Evolutionary conservation across 1,140 invertebrate species (phyloP).

Genomic region (Streblospio benedicti): DNA sequence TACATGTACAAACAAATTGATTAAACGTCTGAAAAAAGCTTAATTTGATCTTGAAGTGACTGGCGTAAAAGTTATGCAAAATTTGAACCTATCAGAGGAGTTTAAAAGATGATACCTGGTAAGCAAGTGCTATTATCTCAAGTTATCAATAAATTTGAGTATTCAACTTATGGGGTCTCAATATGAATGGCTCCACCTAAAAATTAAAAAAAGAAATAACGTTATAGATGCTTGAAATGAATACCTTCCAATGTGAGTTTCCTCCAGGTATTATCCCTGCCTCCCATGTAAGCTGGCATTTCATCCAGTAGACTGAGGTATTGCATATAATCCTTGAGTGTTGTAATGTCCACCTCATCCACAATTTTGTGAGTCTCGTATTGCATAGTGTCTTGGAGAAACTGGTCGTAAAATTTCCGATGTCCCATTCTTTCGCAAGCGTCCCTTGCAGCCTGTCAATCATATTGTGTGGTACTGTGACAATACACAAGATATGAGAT

Average conservation of each 20-base stretch:
- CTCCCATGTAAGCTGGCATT: slow-evolving; percentile 38
- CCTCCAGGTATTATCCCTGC: slow-evolving; percentile 44
- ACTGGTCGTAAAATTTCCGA: slow-evolving; percentile 41
- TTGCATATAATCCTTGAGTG: slow-evolving; percentile 49
- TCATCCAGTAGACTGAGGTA: slow-evolving; percentile 43
- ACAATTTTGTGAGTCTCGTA: slow-evolving; percentile 34
- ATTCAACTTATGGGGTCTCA: too few relatives aligned
- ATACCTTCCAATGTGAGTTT: slow-evolving; percentile 41
- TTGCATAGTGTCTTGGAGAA: slow-evolving; percentile 39
- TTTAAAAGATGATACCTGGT: too few relatives aligned
- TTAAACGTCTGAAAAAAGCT: too few relatives aligned
- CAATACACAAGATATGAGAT: not conserved
- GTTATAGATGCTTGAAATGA: too few relatives aligned
- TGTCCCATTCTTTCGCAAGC: slow-evolving; percentile 43
- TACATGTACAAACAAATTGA: too few relatives aligned
- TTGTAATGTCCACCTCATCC: slow-evolving; percentile 43
- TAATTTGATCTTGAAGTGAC: too few relatives aligned
- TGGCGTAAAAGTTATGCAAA: too few relatives aligned
- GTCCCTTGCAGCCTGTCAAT: slow-evolving; percentile 39
- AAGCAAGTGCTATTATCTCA: too few relatives aligned
- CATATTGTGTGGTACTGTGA: not conserved
- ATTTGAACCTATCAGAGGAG: too few relatives aligned
- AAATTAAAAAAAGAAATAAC: too few relatives aligned
- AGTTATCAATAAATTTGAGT: too few relatives aligned
- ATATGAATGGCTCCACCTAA: too few relatives aligned